Evolutionary conservation across 2,888 invertebrate genomes (phyloP).

Genomic region (Rapana venosa): DNA sequence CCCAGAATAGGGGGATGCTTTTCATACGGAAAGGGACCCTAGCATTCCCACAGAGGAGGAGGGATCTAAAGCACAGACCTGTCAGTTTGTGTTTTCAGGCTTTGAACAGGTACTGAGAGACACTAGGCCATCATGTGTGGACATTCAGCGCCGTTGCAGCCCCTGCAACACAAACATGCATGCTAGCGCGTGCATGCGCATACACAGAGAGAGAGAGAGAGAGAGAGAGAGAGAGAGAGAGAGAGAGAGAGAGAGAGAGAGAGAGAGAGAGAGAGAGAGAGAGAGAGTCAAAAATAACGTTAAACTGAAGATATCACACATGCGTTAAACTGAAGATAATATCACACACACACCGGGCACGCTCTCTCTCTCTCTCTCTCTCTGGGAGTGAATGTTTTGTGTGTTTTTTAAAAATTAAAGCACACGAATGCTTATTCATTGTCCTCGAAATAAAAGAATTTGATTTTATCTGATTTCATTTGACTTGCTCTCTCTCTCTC

Average conservation of each 20-base stretch:
- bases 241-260: neutral
- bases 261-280: conserved; percentile 10
- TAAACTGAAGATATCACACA: too few relatives aligned
- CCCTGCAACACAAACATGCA: too few relatives aligned
- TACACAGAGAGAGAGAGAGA: neutral
- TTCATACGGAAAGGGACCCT: neutral
- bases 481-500: conserved; percentile 7
- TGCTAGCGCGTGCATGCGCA: too few relatives aligned
- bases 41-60: neutral
- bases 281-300: neutral
- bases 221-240: neutral
- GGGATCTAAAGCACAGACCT: neutral
- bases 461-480: too few relatives aligned
- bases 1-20: neutral
- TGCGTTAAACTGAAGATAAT: too few relatives aligned
- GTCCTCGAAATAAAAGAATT: too few relatives aligned
- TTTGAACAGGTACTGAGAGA: too few relatives aligned
- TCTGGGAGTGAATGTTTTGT: neutral
- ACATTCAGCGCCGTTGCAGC: too few relatives aligned
- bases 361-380: neutral
- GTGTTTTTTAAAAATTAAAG: too few relatives aligned
- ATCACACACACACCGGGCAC: too few relatives aligned
- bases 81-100: neutral
- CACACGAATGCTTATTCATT: too few relatives aligned
- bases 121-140: too few relatives aligned